Base-by-base conservation (phyloP, 2,113 vertebrate species). In the Sarotherodon lohbergeri region DNA sequence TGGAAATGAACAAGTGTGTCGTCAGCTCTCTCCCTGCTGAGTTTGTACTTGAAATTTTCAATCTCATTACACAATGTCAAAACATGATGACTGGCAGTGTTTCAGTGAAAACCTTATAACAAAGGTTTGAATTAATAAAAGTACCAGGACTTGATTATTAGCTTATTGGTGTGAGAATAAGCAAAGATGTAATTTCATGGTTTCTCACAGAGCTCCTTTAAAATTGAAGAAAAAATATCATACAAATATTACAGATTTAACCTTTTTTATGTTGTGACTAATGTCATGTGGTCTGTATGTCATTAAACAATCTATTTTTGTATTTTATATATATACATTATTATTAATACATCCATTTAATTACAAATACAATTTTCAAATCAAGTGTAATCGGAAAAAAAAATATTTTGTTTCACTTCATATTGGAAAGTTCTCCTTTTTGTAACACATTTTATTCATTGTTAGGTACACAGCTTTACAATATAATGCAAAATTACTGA, bases 111-210 rank as follows among this genome's bases (percentile, higher is more conserved):
- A 76, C 13, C 41, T 24, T 73, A 82, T 89, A 84, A 79, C 76
- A 88, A 92, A 92, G 87, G 81, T 93, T 89, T 91, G 76, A 68
- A 13, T 88, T 89, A 14, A 8, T 86, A 85, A 87, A 91, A 85
- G 36, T 66, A 63, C 24, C 43, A 34, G 10, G 39, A 78, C 66
- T 24, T 5, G 2, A 39, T 19, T 84, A 41, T 84, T 84, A 71
- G 71, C 50, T 76, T 76, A 76, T 32, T 76, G 24, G 43, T 17
- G 6, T 2, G 29, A 76, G 24, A 50, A 78, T 32, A 34, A 78
- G 10, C 27, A 78, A 34, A 78, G 73, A n/a, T 32, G 46, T 78
- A 13, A 52, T 78, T 78, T 52, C 4, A 78, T 50, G 14, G 22
- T 71, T 71, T 71, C 13, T 27, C 19, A 5, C 4, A 71, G 36